These are phyloP conservation scores for Oreonectes daqikongensis DNA, from an alignment of 2,797 vertebrate species.

Conservation along the genomic window DNA sequence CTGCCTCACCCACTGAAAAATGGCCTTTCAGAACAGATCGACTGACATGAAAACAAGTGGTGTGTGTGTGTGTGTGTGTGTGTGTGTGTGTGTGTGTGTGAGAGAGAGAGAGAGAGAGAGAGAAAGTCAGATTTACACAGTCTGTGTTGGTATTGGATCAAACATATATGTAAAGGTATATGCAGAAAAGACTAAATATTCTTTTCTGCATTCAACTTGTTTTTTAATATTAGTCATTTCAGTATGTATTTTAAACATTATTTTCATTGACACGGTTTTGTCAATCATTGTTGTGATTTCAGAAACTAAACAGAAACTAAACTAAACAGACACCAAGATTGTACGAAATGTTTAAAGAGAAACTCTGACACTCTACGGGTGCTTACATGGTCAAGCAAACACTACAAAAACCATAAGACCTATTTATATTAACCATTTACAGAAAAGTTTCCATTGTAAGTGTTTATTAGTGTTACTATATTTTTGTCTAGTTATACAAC, in stretches of 20 bases:
- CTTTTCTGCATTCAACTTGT: no score
- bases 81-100: constrained; percentile 1
- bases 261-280: neutral
- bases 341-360: neutral
- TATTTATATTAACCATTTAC: no score
- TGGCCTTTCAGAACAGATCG: constrained; percentile 53
- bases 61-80: constrained; percentile 5
- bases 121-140: neutral
- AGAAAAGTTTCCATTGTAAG: neutral
- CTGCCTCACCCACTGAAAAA: constrained; percentile 53
- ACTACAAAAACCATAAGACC: no score
- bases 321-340: no score
- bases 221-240: no score
- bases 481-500: neutral
- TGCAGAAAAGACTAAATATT: neutral
- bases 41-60: constrained; percentile 42
- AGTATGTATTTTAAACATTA: no score
- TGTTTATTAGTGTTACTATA: neutral
- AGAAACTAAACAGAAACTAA: no score
- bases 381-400: no score
- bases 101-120: no score
- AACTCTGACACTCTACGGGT: no score
- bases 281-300: neutral
- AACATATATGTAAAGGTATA: neutral
- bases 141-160: no score